A percentile compares a stretch with the other conserved stretches of the same genome.
Evolutionary conservation across 2,888 invertebrate genomes (phyloP).

Genomic region (Corbicula japonica): DNA sequence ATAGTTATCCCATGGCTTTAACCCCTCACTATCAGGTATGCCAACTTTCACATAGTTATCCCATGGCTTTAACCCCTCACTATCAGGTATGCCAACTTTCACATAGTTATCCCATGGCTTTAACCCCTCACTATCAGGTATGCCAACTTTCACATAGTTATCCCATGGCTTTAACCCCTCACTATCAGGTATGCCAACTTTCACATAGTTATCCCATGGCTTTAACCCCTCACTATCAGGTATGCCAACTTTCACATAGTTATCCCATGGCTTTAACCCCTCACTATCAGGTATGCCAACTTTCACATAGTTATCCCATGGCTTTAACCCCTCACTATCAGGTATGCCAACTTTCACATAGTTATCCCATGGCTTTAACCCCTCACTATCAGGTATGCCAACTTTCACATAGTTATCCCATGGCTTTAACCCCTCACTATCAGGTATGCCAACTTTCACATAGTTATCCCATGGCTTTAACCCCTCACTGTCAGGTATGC

Average conservation of each 20-base stretch:
- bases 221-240: constrained; percentile 8
- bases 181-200: constrained; percentile 86
- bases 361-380: constrained; percentile 88
- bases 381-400: neutral
- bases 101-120: constrained; percentile 88
- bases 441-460: neutral
- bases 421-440: constrained; percentile 2
- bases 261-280: neutral
- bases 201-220: constrained; percentile 90
- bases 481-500: constrained; percentile 11
- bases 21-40: constrained; percentile 68
- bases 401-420: neutral
- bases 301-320: constrained; percentile 88
- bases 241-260: neutral
- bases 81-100: neutral
- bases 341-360: constrained; percentile 73
- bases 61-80: constrained; percentile 71
- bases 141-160: no score
- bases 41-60: constrained; percentile 90
- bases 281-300: constrained; percentile 13
- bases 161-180: constrained; percentile 84
- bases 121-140: constrained; percentile 91
- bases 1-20: constrained; percentile 88
- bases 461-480: no score
- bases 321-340: constrained; percentile 91